A percentile compares a stretch with the other conserved stretches of the same genome.
Evolutionary conservation across 2,888 invertebrate species (phyloP).

Genomic region (Stenodema calcarata): DNA sequence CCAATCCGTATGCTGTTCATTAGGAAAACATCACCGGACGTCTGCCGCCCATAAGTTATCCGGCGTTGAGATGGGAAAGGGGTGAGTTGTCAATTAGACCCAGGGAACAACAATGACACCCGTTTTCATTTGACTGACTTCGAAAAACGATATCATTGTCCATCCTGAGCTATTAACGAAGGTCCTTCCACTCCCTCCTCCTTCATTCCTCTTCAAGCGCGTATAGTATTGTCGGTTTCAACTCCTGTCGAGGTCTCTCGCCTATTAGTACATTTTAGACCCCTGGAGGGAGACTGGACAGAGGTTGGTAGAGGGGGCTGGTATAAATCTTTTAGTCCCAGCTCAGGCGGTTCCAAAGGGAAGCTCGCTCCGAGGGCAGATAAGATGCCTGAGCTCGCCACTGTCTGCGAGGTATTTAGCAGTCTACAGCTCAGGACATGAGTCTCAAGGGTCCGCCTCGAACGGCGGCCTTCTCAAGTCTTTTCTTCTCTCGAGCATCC

Average conservation of each 20-base stretch:
- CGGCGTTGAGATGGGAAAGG: background rate
- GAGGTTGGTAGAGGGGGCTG: background rate
- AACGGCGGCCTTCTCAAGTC: background rate
- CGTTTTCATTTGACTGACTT: conserved; percentile 45
- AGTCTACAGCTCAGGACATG: conserved; percentile 23
- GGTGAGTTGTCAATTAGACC: conserved; percentile 48
- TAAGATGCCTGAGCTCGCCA: conserved; percentile 8
- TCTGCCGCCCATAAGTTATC: conserved; percentile 23
- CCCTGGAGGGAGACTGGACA: background rate
- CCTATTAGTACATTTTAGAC: conserved; percentile 47
- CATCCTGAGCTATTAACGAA: conserved; percentile 24
- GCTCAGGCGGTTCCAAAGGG: background rate
- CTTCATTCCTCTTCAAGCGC: background rate
- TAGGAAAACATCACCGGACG: conserved; percentile 10
- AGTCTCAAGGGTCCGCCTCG: background rate
- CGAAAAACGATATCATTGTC: conserved; percentile 48
- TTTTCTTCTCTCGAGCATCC: background rate
- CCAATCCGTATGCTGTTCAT: conserved; percentile 31
- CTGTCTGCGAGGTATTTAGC: conserved; percentile 33
- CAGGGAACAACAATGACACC: conserved; percentile 45
- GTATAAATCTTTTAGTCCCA: conserved; percentile 36
- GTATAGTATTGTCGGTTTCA: conserved; percentile 25
- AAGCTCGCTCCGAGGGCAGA: background rate
- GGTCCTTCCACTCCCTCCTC: background rate
- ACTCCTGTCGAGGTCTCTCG: background rate